Base-by-base conservation (phyloP, 2,113 vertebrate species). In the Origma solitaria region DNA sequence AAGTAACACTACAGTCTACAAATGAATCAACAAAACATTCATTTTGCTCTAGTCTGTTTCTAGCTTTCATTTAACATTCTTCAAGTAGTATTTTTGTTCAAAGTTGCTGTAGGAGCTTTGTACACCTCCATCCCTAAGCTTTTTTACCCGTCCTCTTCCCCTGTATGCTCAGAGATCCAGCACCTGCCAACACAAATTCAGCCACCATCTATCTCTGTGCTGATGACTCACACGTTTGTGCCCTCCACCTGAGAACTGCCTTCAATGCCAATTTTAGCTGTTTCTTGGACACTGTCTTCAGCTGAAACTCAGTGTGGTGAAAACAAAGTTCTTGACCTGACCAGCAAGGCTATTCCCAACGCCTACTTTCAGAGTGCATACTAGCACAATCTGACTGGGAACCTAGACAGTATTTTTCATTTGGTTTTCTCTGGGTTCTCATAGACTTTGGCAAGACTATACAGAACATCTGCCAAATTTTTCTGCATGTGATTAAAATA, bases 211-310 rank as follows among this genome's bases (percentile, higher is more conserved):
- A 54, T 54, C 84, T 79, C 81, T 18, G 57, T 45, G 57, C 57
- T 51, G n/a, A 82, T 94, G 94, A 92, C 76, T 96, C 95, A 96
- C 31, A 84, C 40, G 50, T 91, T 73, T 92, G 70, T 86, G 13
- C 54, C 82, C 54, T 23, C n/a, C 19, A 95, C 78, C 92, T 85
- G 73, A 90, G 66, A 88, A 77, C 50, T 31, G 54, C 23, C 81
- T 95, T 79, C 83, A 68, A 11, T 76, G 84, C 81, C 93, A 92
- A 69, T 88, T 94, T 91, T 87, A 91, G 61, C 53, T 72, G 31
- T 38, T 90, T 94, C 54, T 78, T 91, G 73, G 91, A 90, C 53
- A 37, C 40, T 60, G 75, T 31, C 78, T 79, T 71, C 65, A 79
- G 61, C 19, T 60, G 53, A 87, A 94, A 82, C 10, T 33, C 51